Conservation (phyloP, 1,140 invertebrate species). For the Papilio polytes region DNA sequence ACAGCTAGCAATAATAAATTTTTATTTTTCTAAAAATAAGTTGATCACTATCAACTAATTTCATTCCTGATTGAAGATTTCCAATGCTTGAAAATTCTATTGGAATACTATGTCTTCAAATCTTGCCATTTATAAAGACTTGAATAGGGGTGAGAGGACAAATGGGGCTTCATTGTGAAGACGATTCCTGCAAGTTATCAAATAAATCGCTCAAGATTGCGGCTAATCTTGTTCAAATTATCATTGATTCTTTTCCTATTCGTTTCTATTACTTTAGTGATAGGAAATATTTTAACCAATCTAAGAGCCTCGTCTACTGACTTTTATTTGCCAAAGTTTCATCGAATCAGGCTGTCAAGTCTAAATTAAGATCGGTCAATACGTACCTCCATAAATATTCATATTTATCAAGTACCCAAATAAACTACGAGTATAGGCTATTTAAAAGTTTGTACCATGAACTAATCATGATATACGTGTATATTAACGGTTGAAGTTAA, state of each 20-base stretch:
- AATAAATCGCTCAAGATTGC: constrained; percentile 21
- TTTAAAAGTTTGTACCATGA: too few relatives aligned
- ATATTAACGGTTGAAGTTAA: too few relatives aligned
- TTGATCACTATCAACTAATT: not conserved
- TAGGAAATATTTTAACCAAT: not conserved
- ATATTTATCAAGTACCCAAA: too few relatives aligned
- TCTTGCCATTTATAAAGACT: constrained; percentile 35
- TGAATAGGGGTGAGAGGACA: constrained; percentile 36
- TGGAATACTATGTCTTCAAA: constrained; percentile 28
- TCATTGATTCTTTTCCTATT: constrained; percentile 11
- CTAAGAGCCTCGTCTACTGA: too few relatives aligned
- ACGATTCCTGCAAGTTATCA: constrained; percentile 28
- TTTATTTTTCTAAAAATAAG: too few relatives aligned
- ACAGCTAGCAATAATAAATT: too few relatives aligned
- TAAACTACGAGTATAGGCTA: too few relatives aligned
- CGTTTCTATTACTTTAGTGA: not conserved
- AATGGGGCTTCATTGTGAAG: constrained; percentile 31
- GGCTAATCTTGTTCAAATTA: constrained; percentile 21
- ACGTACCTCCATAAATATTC: too few relatives aligned
- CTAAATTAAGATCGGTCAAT: too few relatives aligned
- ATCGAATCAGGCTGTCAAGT: too few relatives aligned
- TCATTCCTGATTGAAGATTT: constrained; percentile 12
- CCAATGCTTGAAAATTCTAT: constrained; percentile 15
- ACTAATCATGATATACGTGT: too few relatives aligned
- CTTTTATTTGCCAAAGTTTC: too few relatives aligned